Base-by-base conservation (phyloP, 2,113 vertebrate species). In the Paradoxurus hermaphroditus region DNA sequence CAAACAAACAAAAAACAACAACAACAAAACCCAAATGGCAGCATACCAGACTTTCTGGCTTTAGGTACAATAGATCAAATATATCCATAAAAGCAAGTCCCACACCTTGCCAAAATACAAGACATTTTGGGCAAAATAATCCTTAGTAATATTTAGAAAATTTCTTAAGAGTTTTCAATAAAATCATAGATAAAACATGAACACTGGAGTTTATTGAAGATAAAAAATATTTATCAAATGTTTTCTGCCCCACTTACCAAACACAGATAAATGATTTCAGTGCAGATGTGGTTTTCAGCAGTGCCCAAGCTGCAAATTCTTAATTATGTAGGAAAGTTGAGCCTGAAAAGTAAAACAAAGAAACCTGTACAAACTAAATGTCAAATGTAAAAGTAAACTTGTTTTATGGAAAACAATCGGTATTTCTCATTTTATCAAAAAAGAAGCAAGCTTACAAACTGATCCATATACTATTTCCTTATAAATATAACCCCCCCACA, bases 341-440 rank as follows among this genome's bases (percentile, higher is more conserved):
- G 31, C 39, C 77, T 96, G 56, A 81, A 96, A 97, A 95, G 62
- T 79, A 79, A 95, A 94, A 90, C 53, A 86, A 92, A 94, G 36
- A 96, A 95, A 88, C 8, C 82, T 41, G 31, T 68, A 59, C 29
- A 82, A 92, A 78, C 6, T 75, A 79, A 94, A 94, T 87, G n/a
- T 51, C 19, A 95, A 86, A 81, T 41, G 25, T 62, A 90, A 95
- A 95, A 92, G 19, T 46, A 94, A 97, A 85, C 7, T 19, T 25
- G 23, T 72, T 87, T 93, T 86, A 63, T 83, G 8, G 41, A 62
- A 92, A 97, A 89, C 5, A 68, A 89, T 34, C 59, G 62, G 5
- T 72, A 59, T 39, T 73, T 72, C 34, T 95, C 62, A 68, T 83
- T 67, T 82, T 72, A 59, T 46, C 4, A 59, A 72, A 93, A 95